phyloP scores from a whole-genome alignment of 2,888 invertebrate species.

The Pachycephus smyrnensis region DNA sequence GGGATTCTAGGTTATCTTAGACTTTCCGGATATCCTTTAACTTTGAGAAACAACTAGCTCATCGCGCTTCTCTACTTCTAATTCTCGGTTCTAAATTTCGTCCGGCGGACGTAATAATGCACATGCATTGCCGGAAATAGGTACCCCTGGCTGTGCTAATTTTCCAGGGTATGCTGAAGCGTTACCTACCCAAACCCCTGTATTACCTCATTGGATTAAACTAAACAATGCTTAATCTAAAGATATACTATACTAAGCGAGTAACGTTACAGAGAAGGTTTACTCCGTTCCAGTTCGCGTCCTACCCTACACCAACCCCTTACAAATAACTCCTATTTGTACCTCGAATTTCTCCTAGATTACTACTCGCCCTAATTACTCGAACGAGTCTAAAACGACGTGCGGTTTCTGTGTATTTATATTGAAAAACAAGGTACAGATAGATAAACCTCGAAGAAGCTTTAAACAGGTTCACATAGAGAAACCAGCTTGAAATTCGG shows the following conservation, averaged over 20 bases:
- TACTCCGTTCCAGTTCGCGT: background rate
- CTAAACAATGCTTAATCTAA: slow-evolving; percentile 31
- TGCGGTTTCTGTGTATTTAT: background rate
- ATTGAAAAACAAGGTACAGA: background rate
- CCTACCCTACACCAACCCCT: background rate
- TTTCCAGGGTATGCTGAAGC: background rate
- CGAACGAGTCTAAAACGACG: slow-evolving; percentile 4
- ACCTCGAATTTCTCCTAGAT: slow-evolving; percentile 8
- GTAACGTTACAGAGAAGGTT: slow-evolving; percentile 1
- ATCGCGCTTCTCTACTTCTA: background rate
- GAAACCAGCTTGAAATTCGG: background rate
- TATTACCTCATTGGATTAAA: slow-evolving; percentile 27
- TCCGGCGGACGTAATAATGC: background rate
- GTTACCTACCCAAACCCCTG: background rate
- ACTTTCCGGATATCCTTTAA: background rate
- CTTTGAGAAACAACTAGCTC: background rate
- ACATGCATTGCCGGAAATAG: background rate
- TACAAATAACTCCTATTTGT: background rate
- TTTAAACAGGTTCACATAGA: background rate
- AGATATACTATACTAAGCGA: slow-evolving; percentile 3
- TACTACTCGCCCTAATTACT: slow-evolving; percentile 11
- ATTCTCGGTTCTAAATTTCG: background rate
- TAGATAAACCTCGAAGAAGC: background rate
- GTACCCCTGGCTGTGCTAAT: background rate
- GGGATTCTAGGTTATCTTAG: background rate